Evolutionary conservation across 2,797 vertebrate species (phyloP).

Genomic region (Gymnoscopelus microlampas): DNA sequence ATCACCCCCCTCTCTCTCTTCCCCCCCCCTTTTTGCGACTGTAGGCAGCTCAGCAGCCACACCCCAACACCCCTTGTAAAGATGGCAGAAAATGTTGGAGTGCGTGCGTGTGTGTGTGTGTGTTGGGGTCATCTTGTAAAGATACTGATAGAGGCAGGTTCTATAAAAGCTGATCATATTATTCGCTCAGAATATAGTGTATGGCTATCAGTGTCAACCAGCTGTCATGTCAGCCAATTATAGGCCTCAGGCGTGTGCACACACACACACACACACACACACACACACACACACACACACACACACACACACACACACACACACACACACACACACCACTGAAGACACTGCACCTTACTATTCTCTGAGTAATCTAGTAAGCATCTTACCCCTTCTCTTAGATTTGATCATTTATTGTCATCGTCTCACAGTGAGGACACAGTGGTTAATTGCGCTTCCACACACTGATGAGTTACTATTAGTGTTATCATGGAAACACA

Average conservation of each 20-base stretch:
- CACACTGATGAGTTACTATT: neutral
- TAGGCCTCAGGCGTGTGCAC: slow-evolving; percentile 11
- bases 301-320: neutral
- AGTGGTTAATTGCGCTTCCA: slow-evolving; percentile 35
- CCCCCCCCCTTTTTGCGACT: neutral
- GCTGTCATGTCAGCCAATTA: slow-evolving; percentile 33
- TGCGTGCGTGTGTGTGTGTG: slow-evolving; percentile 23
- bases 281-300: slow-evolving; percentile 13
- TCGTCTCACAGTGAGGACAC: slow-evolving; percentile 18
- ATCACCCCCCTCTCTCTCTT: neutral
- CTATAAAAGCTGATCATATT: slow-evolving; percentile 63
- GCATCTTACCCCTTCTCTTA: slow-evolving; percentile 23
- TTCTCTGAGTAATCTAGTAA: slow-evolving; percentile 43
- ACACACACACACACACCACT: slow-evolving; percentile 6
- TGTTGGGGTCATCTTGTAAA: slow-evolving; percentile 48
- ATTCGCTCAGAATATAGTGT: slow-evolving; percentile 40
- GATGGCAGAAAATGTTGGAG: slow-evolving; percentile 52
- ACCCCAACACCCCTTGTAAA: slow-evolving; percentile 30
- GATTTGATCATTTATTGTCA: slow-evolving; percentile 32
- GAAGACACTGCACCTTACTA: slow-evolving; percentile 30
- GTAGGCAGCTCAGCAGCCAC: slow-evolving; percentile 15
- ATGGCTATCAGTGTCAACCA: slow-evolving; percentile 32
- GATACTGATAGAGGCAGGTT: slow-evolving; percentile 50
- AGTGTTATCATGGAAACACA: too few relatives aligned
- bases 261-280: neutral